Conservation (phyloP, 2,888 invertebrate species). For the Glaucopsyche alexis region DNA sequence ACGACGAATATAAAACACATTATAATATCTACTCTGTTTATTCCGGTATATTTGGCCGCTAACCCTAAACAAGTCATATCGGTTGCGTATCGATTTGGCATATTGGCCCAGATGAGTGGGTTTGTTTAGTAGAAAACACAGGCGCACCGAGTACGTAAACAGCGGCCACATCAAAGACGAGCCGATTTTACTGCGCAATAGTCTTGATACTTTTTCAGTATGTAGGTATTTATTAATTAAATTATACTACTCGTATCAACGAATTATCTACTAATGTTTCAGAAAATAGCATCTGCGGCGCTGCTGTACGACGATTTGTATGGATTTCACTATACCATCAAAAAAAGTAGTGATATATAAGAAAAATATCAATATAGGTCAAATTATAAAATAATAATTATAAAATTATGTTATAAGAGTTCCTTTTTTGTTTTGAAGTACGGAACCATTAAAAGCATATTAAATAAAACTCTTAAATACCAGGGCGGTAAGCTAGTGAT, state of each 20-base stretch:
- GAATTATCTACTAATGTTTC: no score
- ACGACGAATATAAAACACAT: background rate
- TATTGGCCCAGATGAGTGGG: conserved; percentile 45
- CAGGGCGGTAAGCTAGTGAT: background rate
- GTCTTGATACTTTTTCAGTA: conserved; percentile 38
- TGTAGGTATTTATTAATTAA: no score
- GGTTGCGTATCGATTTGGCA: conserved; percentile 41
- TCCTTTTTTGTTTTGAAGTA: background rate
- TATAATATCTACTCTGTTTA: background rate
- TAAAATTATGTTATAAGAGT: no score
- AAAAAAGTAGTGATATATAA: no score
- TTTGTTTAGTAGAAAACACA: conserved; percentile 70
- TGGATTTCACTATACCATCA: no score
- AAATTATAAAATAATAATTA: no score
- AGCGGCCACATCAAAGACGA: conserved; percentile 69
- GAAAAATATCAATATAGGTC: no score
- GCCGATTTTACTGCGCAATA: conserved; percentile 38
- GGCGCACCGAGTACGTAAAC: conserved; percentile 63
- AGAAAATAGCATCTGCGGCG: no score
- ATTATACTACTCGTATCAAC: no score
- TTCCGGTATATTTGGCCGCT: conserved; percentile 39
- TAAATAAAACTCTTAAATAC: background rate
- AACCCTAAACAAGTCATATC: conserved; percentile 26
- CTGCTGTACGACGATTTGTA: no score
- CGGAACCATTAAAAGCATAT: background rate